Base-by-base conservation (phyloP, 2,113 vertebrate species). In the Pterocles burchelli region DNA sequence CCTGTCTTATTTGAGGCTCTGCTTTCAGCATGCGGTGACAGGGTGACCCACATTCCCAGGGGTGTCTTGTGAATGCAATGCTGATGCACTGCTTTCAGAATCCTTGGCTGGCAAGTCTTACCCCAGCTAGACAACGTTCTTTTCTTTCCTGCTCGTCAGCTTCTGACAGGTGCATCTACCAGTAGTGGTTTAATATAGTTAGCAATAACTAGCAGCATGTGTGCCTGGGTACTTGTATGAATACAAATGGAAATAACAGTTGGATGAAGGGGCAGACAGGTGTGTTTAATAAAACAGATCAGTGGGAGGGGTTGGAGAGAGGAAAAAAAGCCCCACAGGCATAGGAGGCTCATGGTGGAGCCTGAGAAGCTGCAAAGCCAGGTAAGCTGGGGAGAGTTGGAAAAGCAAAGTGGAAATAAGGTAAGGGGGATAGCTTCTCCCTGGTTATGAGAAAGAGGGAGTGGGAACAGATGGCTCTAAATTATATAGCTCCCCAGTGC, bases 21-120 rank as follows among this genome's bases (percentile, higher is more conserved):
- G 1, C 73, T 78, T 85, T 82, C 43, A 59, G 81, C 13, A 8
- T 0, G 3, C 2, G 1, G 26, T 82, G 80, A 48, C 1, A 2
- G 80, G n/a, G 66, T 95, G 91, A 81, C 95, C 95, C 81, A 76
- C n/a, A 91, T 93, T 95, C 58, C 89, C 85, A 73, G 71, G 71
- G 51, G 46, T 58, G 70, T 54, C 66, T 73, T 26, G 48, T 79
- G 70, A 92, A 46, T 5, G 46, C 80, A 54, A 2, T 1, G 20
- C 20, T 36, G 21, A 16, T 87, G 59, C 65, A 4, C 29, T 79
- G 52, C 77, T 85, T 71, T 65, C 77, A 10, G 5, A 73, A 55
- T 12, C 62, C 48, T 73, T 38, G 72, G 2, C 49, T 66, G 41
- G 84, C 74, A 61, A 66, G 43, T 29, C 55, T 57, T 5, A 36